Conservation (phyloP, 1,140 invertebrate species). For the Drosophila nigromelanica region DNA sequence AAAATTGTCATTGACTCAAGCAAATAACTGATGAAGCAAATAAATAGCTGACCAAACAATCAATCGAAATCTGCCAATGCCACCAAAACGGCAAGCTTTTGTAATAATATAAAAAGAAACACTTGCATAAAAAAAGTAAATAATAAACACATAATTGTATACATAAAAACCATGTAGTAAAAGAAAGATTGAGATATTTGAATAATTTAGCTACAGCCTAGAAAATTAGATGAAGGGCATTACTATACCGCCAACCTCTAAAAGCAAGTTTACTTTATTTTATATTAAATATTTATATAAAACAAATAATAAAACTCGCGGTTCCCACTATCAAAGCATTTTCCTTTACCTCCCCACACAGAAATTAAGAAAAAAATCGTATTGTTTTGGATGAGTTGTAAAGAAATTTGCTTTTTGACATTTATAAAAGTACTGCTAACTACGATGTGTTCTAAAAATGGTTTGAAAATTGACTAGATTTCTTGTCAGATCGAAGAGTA, state of each 20-base stretch:
- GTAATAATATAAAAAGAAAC: constrained; percentile 10
- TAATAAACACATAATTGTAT: constrained; percentile 3
- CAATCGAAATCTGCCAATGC: constrained; percentile 55
- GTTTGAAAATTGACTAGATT: constrained; percentile 70
- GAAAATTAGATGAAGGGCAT: constrained; percentile 17
- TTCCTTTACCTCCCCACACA: constrained; percentile 13
- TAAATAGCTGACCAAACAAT: constrained; percentile 55
- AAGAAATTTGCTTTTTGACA: constrained; percentile 30
- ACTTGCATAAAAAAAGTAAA: background rate
- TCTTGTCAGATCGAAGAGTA: constrained; percentile 65
- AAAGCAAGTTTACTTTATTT: constrained; percentile 5
- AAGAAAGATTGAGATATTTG: constrained; percentile 2
- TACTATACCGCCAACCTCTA: background rate
- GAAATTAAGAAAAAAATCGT: constrained; percentile 3
- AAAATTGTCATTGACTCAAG: constrained; percentile 38
- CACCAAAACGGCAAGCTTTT: constrained; percentile 45
- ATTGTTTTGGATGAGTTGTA: constrained; percentile 22
- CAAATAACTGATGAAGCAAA: constrained; percentile 30
- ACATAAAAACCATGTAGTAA: constrained; percentile 1
- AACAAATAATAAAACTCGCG: background rate
- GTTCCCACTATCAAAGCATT: constrained; percentile 32
- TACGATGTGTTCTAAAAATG: constrained; percentile 74
- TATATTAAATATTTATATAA: constrained; percentile 6
- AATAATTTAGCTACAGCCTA: constrained; percentile 9
- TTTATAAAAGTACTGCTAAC: constrained; percentile 62